Percentiles rank a stretch among this genome's conserved stretches.
Conservation (phyloP, 1,140 invertebrate genomes). For the Trichoplusia ni region DNA sequence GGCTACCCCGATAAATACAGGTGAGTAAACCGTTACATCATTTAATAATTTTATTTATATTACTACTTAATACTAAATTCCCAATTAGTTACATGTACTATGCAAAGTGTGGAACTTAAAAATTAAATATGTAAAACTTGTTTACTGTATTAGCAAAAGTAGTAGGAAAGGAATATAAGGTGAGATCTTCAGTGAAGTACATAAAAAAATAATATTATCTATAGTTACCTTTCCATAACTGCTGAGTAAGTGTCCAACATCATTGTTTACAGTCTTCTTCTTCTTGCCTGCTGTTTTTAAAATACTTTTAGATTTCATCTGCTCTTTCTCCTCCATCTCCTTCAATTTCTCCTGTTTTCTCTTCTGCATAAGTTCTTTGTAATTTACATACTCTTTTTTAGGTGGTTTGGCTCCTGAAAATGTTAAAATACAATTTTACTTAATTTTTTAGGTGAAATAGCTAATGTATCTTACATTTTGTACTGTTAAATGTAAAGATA, state of each 20-base stretch:
- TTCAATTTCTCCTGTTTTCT: slow-evolving; percentile 69
- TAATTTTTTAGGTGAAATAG: no score
- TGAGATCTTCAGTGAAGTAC: background rate
- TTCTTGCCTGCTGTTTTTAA: slow-evolving; percentile 58
- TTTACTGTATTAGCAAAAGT: no score
- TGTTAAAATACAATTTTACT: slow-evolving; percentile 13
- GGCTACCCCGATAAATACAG: no score
- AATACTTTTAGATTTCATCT: slow-evolving; percentile 65
- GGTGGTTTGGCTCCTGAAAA: slow-evolving; percentile 83
- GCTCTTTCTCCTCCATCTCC: slow-evolving; percentile 57
- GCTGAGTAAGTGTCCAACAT: slow-evolving; percentile 70
- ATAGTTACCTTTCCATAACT: slow-evolving; percentile 70
- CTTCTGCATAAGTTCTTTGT: slow-evolving; percentile 81
- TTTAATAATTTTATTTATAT: no score
- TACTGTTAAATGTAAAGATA: no score
- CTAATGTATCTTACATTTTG: no score
- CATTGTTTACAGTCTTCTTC: slow-evolving; percentile 71
- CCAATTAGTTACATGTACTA: no score
- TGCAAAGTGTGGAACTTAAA: no score
- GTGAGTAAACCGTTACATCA: no score
- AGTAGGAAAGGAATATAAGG: no score
- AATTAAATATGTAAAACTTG: no score
- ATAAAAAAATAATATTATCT: background rate
- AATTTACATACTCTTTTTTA: slow-evolving; percentile 82
- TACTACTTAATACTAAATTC: no score